Base-by-base conservation (phyloP, 2,797 vertebrate species). In the Acanthiza pusilla region DNA sequence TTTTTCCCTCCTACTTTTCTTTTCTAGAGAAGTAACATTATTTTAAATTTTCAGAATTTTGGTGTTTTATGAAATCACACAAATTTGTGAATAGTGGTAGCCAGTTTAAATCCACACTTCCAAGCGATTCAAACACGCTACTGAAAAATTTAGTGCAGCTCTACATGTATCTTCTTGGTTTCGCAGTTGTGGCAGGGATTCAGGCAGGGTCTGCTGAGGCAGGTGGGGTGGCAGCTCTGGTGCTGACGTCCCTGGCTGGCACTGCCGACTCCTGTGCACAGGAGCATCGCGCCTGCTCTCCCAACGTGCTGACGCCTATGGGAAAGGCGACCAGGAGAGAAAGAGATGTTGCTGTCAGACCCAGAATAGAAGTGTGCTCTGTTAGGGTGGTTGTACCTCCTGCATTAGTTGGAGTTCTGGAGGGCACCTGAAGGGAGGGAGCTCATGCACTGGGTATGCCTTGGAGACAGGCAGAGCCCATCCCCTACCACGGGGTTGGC, bases 401-500 rank as follows among this genome's bases (percentile, higher is more conserved):
- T 38, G 23, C 17, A 0, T 2, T 21, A 21, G 11, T 19, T 32
- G 63, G 55, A 66, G 38, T n/a, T 21, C 36, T 48, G 47, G 16
- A 76, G 34, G 7, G 11, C 6, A 22, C 55, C 21, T 40, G 34
- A 21, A 25, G 0, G 1, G 66, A 40, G 47, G 16, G 47, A 34
- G 26, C 9, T 87, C 27, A 26, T 38, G 17, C 19, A 8, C 34
- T 5, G 29, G 29, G 6, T 29, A 3, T 5, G 13, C 4, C 2
- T 6, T 18, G 14, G 27, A 62, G 36, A n/a, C 5, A 10, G 20
- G 42, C 34, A 82, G 22, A 89, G 9, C n/a, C 12, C 25, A 30
- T n/a, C 9, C 4, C 3, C 6, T 57, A 5, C 20, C n/a, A 5
- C 15, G 2, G 1, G 16, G 30, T 2, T 2, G 2, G 9, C 29